Base-by-base conservation (phyloP, 2,888 invertebrate genomes). In the Anticlea derivata region DNA sequence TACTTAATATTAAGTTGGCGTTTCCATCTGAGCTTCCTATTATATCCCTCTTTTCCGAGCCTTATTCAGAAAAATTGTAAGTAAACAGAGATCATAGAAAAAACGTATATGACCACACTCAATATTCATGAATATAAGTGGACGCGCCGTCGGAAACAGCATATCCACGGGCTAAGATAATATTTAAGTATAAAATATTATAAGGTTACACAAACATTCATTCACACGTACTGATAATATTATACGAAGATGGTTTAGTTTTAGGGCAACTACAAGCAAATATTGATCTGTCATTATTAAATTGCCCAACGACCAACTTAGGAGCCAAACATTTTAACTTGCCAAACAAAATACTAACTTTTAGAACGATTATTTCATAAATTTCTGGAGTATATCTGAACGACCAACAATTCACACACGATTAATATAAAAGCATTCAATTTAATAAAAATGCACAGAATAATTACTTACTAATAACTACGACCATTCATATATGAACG, bases 21-120 rank as follows among this genome's bases (percentile, higher is more conserved):
- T 86, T 83, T 75, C 79, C 78, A 68, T 79, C 86, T 84, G 86
- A 87, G 84, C 86, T 78, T 78, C 78, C 67, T 65, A 65, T 70
- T 65, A 33, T 67, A 62, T 49, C 60, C 43, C 47, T 66, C 57
- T 57, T 59, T 62, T 57, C 59, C 76, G 43, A 69, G 68, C 80
- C 81, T 65, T 81, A 84, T 87, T 88, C 73, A 88, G 85, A 83
- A 83, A 86, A 75, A 88, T 86, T 89, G 90, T 87, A 89, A 88
- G 74, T 75, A 83, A 88, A 88, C 83, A 70, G 87, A 84, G 86
- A 87, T 86, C 83, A 84, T 73, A 75, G 64, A 73, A 80, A 17
- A 82, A 79, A 83, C 66, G 70, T 74, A 76, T 78, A 83, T 76
- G 78, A 86, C 78, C 81, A 83, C 85, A 86, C 85, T 74, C 78